Evolutionary conservation across 2,888 invertebrate species (phyloP).

Genomic region (Colostygia pectinataria): DNA sequence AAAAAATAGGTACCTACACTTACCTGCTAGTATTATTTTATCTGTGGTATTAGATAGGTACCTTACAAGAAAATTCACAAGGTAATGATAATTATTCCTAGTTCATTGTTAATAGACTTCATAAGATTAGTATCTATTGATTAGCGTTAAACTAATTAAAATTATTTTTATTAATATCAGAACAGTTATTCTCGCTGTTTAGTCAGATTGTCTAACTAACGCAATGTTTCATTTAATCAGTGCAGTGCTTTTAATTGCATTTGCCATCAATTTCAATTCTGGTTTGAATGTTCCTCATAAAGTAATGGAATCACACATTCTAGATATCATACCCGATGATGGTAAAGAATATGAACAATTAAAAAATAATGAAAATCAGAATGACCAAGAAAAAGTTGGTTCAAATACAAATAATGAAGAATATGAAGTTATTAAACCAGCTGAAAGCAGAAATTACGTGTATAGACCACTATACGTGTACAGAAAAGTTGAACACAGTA

Average conservation of each 20-base stretch:
- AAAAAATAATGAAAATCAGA: background rate
- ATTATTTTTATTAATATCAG: constrained; percentile 12
- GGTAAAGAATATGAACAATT: background rate
- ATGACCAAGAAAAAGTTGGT: constrained; percentile 17
- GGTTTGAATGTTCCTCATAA: constrained; percentile 17
- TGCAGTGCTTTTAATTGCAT: background rate
- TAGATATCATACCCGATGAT: constrained; percentile 4
- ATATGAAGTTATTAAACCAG: constrained; percentile 49
- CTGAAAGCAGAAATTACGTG: constrained; percentile 58
- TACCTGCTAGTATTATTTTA: background rate
- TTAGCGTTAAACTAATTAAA: constrained; percentile 13
- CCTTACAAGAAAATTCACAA: constrained; percentile 7
- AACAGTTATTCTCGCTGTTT: background rate
- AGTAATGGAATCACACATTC: background rate
- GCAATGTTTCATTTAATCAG: constrained; percentile 9
- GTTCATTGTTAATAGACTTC: constrained; percentile 2
- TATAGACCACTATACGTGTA: constrained; percentile 70
- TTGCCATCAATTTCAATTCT: constrained; percentile 1
- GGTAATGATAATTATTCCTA: constrained; percentile 4
- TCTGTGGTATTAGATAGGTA: background rate
- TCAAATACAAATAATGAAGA: constrained; percentile 2
- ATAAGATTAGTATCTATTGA: background rate
- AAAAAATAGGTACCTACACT: background rate
- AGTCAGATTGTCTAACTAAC: background rate
- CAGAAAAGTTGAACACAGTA: constrained; percentile 67